Evolutionary conservation across 92 coral and sea anemone species (phyloP), one percentile per base, ranked within the genome.

Genomic region (Phymanthus crucifer): DNA sequence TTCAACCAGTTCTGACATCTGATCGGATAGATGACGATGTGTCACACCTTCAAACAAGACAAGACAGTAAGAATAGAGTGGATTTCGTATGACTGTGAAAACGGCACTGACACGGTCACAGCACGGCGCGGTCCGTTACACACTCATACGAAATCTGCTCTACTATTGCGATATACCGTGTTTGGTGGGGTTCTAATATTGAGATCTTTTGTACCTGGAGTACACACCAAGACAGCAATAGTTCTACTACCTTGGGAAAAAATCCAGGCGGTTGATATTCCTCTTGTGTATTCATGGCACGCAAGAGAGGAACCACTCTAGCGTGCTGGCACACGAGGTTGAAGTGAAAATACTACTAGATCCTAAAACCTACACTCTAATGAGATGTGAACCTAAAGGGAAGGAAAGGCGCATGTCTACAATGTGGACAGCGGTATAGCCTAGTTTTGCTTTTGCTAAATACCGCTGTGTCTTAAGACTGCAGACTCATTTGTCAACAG

Each of bases 1-100:
- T 86, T 94, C 98, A 29, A 94, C 98, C 85, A 94, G 89, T 70
- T 94, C 98, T 10, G 98, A 94, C 98, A 94, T 94, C 83, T 94
- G 98, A 77, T 94, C 98, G 43, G 98, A 94, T 33, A 94, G 72
- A 83, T 94, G 98, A 33, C 98, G 97, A 84, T 94, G 98, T 45
- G 98, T 94, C 23, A 94, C 98, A 75, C 98, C 98, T 94, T 71
- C 14, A 11, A 64, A 14, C 40, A 32, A 65, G 23, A 23, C 72
- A 67, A 67, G 14, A 43, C n/a, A n/a, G n/a, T n/a, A n/a, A n/a
- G n/a, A n/a, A n/a, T n/a, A n/a, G n/a, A n/a, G n/a, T n/a, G n/a
- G n/a, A n/a, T n/a, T n/a, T 43, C 14, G 48, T 17, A 10, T 43
- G 48, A 11, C 14, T 43, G 14, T 17, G 14, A 43, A 10, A 7